Percentiles rank a stretch among this genome's conserved stretches.
Conservation (phyloP, 2,888 invertebrate genomes). For the Aethes cnicana region DNA sequence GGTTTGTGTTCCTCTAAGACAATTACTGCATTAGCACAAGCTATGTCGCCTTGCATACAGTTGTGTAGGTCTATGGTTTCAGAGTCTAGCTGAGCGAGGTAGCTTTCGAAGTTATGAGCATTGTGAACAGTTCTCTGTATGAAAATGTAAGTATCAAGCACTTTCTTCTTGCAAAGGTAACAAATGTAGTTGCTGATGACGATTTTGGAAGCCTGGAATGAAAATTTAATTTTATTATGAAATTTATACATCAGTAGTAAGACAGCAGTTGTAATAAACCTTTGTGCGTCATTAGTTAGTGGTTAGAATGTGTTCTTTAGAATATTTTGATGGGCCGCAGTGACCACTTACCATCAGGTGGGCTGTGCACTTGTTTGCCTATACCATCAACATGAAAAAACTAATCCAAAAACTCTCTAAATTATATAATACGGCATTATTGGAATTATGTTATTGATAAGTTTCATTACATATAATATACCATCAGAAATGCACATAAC, state of each 20-base stretch:
- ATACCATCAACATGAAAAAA: too few relatives aligned
- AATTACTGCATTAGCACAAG: conserved; percentile 26
- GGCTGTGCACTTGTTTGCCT: too few relatives aligned
- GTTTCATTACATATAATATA: too few relatives aligned
- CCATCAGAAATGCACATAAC: too few relatives aligned
- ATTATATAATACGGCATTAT: too few relatives aligned
- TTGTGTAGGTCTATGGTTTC: conserved; percentile 17
- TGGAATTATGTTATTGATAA: too few relatives aligned
- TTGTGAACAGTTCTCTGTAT: conserved; percentile 1
- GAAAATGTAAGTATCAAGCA: conserved; percentile 14
- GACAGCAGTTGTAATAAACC: neutral
- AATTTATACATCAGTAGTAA: neutral
- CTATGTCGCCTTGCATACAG: conserved; percentile 18
- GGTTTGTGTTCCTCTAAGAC: conserved; percentile 10
- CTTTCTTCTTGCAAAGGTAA: conserved; percentile 4
- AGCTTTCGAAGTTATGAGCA: conserved; percentile 4
- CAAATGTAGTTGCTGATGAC: conserved; percentile 20
- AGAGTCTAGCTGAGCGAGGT: conserved; percentile 13
- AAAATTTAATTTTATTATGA: neutral
- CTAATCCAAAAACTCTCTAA: too few relatives aligned
- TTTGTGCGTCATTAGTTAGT: too few relatives aligned
- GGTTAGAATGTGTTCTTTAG: too few relatives aligned
- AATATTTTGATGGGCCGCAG: too few relatives aligned
- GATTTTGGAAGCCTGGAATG: conserved; percentile 18
- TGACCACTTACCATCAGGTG: too few relatives aligned